phyloP scores from a whole-genome alignment of 2,113 vertebrate genomes.

The Corydoras maculifer region DNA sequence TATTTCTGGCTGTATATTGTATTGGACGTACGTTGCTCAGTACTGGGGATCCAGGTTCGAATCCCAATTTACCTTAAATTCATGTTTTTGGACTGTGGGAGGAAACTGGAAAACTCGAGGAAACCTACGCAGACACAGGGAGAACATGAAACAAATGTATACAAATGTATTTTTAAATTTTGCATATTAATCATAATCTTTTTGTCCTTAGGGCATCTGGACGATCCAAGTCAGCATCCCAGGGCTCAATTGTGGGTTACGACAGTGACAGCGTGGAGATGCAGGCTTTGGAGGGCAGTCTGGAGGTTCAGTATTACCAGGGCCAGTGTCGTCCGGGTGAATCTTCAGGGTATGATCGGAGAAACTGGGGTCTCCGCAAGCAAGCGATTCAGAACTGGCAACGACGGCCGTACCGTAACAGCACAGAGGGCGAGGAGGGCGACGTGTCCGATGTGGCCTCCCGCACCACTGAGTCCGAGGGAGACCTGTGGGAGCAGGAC shows the following conservation, averaged over 20 bases:
- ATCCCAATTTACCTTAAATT: no score
- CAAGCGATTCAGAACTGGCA: constrained; percentile 99
- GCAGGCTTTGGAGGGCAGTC: constrained; percentile 73
- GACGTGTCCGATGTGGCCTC: constrained; percentile 91
- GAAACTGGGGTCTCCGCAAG: constrained; percentile 83
- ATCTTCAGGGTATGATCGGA: constrained; percentile 62
- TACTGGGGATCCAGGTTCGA: no score
- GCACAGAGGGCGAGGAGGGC: constrained; percentile 91
- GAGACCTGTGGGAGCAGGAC: constrained; percentile 84
- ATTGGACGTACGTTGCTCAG: neutral
- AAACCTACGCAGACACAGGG: no score
- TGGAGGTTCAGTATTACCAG: constrained; percentile 72
- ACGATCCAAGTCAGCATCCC: constrained; percentile 78
- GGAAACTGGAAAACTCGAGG: no score
- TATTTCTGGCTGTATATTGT: neutral
- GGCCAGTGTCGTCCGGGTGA: constrained; percentile 70
- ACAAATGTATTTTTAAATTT: neutral
- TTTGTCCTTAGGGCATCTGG: constrained; percentile 72
- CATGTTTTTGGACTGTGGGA: no score
- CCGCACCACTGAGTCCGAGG: constrained; percentile 89
- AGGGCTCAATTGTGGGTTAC: constrained; percentile 87
- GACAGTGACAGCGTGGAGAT: constrained; percentile 91
- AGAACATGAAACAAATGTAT: neutral
- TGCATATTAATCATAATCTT: neutral
- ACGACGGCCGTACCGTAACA: constrained; percentile 88